Evolutionary conservation across 1,140 invertebrate species (phyloP).

Genomic region (Zaprionus capensis): DNA sequence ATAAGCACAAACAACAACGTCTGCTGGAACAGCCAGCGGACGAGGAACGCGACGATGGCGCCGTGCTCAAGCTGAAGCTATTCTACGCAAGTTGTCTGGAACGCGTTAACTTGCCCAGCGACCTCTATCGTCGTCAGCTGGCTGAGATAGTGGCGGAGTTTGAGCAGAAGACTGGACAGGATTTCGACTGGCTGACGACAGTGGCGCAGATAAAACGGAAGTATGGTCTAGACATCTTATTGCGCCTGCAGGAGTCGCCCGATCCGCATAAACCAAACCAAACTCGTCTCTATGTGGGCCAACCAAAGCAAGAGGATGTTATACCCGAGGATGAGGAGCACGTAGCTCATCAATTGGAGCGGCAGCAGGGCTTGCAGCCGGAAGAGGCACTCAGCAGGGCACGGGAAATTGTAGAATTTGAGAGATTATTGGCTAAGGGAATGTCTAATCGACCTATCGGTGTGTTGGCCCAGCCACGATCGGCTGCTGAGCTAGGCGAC

Average conservation of each 20-base stretch:
- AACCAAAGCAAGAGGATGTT: constrained; percentile 43
- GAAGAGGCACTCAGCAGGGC: constrained; percentile 45
- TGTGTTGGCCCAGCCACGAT: constrained; percentile 36
- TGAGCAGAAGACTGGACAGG: constrained; percentile 54
- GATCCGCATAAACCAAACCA: constrained; percentile 34
- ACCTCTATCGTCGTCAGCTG: constrained; percentile 43
- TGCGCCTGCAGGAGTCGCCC: constrained; percentile 46
- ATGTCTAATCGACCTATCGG: constrained; percentile 47
- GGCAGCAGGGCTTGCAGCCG: constrained; percentile 43
- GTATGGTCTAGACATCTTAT: constrained; percentile 68
- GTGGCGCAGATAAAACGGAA: constrained; percentile 63
- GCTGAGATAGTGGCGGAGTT: constrained; percentile 62
- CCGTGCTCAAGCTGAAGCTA: constrained; percentile 56
- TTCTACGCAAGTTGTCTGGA: constrained; percentile 73
- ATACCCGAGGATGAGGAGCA: background rate
- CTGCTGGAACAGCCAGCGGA: constrained; percentile 54
- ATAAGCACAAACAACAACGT: constrained; percentile 65
- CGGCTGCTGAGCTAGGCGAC: constrained; percentile 33
- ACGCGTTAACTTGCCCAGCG: background rate
- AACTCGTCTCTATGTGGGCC: constrained; percentile 61
- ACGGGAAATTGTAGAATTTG: constrained; percentile 50
- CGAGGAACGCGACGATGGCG: constrained; percentile 30
- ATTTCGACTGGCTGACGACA: constrained; percentile 67
- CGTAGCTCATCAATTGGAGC: constrained; percentile 35
- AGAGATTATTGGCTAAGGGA: constrained; percentile 43